Evolutionary conservation across 2,888 invertebrate genomes (phyloP), one percentile per base, ranked within the genome.

Genomic region (Stenolophus ochropezus): DNA sequence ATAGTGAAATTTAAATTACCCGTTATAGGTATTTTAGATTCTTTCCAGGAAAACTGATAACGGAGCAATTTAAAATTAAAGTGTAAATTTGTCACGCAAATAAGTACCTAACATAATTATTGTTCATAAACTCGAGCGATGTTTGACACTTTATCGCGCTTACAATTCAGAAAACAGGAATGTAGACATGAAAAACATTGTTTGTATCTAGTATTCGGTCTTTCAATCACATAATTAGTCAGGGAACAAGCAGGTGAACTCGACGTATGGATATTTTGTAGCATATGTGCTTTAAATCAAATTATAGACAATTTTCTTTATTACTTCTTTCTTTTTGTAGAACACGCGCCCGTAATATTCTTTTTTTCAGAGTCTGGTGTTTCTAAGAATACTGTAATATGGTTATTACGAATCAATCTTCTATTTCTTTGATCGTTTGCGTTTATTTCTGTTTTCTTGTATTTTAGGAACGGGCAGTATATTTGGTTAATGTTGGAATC

Each of bases 51-150:
- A 73, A 49, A 4, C 20, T 47, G 73, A 73, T 73, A 73, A 73
- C 21, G 23, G 4, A 20, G 8, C 8, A 20, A 73, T 49, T 49
- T 73, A 8, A 73, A 73, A 73, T 73, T 49, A 49, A 73, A 49
- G 21, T 49, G 47, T 49, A 49, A 73, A 73, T 73, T 73, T 49
- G 73, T 73, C 73, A 73, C 73, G 73, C 73, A 33, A 73, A 73
- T 49, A 73, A 23, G 49, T 49, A 73, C 49, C 73, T 73, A 49
- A 73, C 73, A 73, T 73, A 73, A 73, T 73, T 49, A 73, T 73
- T 49, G 73, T 73, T 73, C 73, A 49, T 73, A 49, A 27, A 73
- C 47, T 73, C 14, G 11, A n/a, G 14, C 5, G 47, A 49, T 23
- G 14, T 73, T 73, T 49, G 73, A 49, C 23, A 73, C 49, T 73